A percentile compares a stretch with the other conserved stretches of the same genome.
phyloP scores from a whole-genome alignment of 2,888 invertebrate species.

The Hirudinaria manillensis region DNA sequence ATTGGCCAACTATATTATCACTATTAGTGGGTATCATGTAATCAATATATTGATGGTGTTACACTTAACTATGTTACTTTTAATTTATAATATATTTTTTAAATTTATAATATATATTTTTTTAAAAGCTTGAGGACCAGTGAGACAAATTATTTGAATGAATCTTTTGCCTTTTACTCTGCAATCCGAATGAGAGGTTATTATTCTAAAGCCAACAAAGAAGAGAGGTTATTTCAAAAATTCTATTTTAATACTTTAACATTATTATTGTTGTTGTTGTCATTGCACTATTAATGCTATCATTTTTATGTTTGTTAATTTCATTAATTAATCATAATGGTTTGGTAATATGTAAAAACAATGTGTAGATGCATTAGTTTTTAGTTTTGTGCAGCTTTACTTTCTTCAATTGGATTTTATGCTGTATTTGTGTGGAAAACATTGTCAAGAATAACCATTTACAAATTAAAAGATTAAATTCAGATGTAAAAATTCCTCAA shows the following conservation, averaged over 20 bases:
- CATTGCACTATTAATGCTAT: neutral
- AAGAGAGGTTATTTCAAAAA: slow-evolving; percentile 66
- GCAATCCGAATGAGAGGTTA: slow-evolving; percentile 88
- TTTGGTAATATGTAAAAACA: neutral
- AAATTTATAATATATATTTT: neutral
- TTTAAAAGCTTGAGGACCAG: slow-evolving; percentile 76
- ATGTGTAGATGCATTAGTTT: too few relatives aligned
- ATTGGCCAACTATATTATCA: slow-evolving; percentile 97
- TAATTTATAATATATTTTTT: slow-evolving; percentile 12
- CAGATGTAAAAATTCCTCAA: neutral
- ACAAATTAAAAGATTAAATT: neutral
- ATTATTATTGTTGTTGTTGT: neutral
- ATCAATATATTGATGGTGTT: neutral
- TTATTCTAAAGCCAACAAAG: slow-evolving; percentile 85
- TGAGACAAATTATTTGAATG: slow-evolving; percentile 89
- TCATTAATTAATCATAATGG: neutral
- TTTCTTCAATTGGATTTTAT: neutral
- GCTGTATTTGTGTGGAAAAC: neutral
- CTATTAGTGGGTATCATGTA: slow-evolving; percentile 73
- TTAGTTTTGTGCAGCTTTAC: too few relatives aligned
- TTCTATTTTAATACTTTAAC: slow-evolving; percentile 3
- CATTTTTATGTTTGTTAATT: neutral
- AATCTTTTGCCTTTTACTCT: slow-evolving; percentile 91
- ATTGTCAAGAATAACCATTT: too few relatives aligned
- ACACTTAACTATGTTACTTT: too few relatives aligned